These are phyloP conservation scores for Hydractinia symbiolongicarpus DNA, from an alignment of 30 jellyfish, hydroid and myxozoan species.

Conservation along the genomic window DNA sequence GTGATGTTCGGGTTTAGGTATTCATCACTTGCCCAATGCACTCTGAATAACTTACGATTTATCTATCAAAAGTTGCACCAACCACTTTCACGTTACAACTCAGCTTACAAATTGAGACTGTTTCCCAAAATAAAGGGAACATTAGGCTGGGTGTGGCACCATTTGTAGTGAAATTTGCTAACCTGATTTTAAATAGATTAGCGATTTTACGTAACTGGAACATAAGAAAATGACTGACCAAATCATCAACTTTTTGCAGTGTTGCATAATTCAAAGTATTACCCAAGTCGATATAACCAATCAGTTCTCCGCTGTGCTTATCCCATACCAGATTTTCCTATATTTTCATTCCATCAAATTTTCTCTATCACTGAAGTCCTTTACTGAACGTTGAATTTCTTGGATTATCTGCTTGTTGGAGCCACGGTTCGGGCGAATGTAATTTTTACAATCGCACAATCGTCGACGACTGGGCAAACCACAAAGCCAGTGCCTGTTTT, in stretches of 20 bases:
- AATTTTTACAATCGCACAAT: constrained; percentile 41
- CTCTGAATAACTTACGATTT: constrained; percentile 36
- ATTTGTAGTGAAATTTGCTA: constrained; percentile 58
- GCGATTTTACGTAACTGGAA: constrained; percentile 40
- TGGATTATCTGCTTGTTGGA: constrained; percentile 43
- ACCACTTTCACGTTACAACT: constrained; percentile 10
- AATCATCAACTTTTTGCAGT: constrained; percentile 27
- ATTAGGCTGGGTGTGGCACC: constrained; percentile 31
- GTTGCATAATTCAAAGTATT: constrained; percentile 41
- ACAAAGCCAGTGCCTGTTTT: constrained; percentile 43
- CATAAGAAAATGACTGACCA: constrained; percentile 51
- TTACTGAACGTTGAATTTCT: constrained; percentile 28
- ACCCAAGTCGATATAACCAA: constrained; percentile 63
- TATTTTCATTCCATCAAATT: constrained; percentile 38
- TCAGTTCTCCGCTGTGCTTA: constrained; percentile 50
- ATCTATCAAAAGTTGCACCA: constrained; percentile 52
- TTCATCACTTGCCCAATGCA: constrained; percentile 1
- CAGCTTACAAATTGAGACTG: constrained; percentile 35
- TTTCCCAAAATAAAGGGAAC: constrained; percentile 54
- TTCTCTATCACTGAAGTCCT: constrained; percentile 23
- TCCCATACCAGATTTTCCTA: constrained; percentile 62
- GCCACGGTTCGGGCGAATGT: constrained; percentile 55
- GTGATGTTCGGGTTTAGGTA: background rate
- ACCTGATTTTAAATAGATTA: constrained; percentile 32
- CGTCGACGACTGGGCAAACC: constrained; percentile 52